phyloP scores from a whole-genome alignment of 2,797 vertebrate genomes.

The Poeciliopsis gracilis region DNA sequence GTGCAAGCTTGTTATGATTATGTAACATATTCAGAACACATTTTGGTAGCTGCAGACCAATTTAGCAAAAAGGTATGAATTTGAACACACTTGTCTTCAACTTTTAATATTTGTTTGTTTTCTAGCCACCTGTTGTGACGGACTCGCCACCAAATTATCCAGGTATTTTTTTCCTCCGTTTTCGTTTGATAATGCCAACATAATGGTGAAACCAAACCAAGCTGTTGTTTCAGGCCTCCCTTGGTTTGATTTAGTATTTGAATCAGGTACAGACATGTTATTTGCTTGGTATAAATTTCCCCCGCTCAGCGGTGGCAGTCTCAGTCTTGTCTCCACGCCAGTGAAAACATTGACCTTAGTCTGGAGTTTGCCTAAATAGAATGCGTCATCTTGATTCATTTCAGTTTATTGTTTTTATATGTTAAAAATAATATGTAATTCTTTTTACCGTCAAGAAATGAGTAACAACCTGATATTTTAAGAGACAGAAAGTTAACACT shows the following conservation, averaged over 20 bases:
- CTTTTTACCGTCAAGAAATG: slow-evolving; percentile 41
- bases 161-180: slow-evolving; percentile 70
- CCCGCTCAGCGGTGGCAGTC: slow-evolving; percentile 35
- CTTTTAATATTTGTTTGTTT: slow-evolving; percentile 58
- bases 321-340: slow-evolving; percentile 40
- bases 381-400: slow-evolving; percentile 57
- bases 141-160: slow-evolving; percentile 69
- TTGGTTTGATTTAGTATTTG: slow-evolving; percentile 46
- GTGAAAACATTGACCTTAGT: slow-evolving; percentile 70
- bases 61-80: slow-evolving; percentile 39
- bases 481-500: slow-evolving; percentile 2
- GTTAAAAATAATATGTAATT: slow-evolving; percentile 37
- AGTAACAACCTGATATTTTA: slow-evolving; percentile 43
- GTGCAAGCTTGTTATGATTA: slow-evolving; percentile 64
- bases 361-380: slow-evolving; percentile 40
- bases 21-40: slow-evolving; percentile 61
- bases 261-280: slow-evolving; percentile 35
- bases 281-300: slow-evolving; percentile 57
- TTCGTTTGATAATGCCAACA: slow-evolving; percentile 18
- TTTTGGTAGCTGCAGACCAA: slow-evolving; percentile 43
- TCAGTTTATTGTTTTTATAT: slow-evolving; percentile 55
- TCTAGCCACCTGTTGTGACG: slow-evolving; percentile 76
- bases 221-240: slow-evolving; percentile 22
- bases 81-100: slow-evolving; percentile 27
- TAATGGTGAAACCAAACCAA: background rate